A percentile compares a stretch with the other conserved stretches of the same genome.
Conservation (phyloP, 2,113 vertebrate genomes). For the Carlito syrichta region DNA sequence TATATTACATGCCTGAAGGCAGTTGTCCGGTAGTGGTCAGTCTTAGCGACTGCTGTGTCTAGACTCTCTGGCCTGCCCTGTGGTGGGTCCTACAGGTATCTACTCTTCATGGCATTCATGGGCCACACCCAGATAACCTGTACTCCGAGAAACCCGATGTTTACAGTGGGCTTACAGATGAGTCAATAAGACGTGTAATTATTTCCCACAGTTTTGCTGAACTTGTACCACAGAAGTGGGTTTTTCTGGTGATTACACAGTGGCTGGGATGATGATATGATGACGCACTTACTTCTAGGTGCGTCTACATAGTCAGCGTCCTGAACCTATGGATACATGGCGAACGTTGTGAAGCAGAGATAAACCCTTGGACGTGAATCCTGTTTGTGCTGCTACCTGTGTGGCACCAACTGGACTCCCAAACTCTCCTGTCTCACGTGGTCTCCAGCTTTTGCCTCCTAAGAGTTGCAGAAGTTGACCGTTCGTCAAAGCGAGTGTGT, state of each 20-base stretch:
- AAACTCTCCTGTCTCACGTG: not conserved
- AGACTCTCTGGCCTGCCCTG: slow-evolving; percentile 24
- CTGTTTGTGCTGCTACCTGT: not conserved
- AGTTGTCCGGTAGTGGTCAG: slow-evolving; percentile 19
- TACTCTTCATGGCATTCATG: not conserved
- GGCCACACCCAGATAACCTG: slow-evolving; percentile 22
- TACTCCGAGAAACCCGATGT: not conserved
- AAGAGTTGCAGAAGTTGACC: not conserved
- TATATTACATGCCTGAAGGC: not conserved
- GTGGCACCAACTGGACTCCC: not conserved
- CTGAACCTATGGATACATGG: not conserved
- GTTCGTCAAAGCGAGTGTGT: not conserved
- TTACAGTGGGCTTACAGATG: not conserved
- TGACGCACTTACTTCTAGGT: not conserved
- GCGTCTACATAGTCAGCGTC: not conserved
- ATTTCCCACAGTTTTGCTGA: slow-evolving; percentile 38
- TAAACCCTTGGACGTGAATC: not conserved
- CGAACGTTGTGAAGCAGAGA: not conserved
- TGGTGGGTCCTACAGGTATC: not conserved
- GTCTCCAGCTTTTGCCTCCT: not conserved
- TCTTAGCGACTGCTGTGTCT: slow-evolving; percentile 10
- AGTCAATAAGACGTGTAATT: slow-evolving; percentile 11
- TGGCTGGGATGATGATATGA: not conserved
- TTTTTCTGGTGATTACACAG: slow-evolving; percentile 28
- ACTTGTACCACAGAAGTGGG: not conserved